Evolutionary conservation across 1,140 invertebrate species (phyloP).

Genomic region (Drosophila ananassae): DNA sequence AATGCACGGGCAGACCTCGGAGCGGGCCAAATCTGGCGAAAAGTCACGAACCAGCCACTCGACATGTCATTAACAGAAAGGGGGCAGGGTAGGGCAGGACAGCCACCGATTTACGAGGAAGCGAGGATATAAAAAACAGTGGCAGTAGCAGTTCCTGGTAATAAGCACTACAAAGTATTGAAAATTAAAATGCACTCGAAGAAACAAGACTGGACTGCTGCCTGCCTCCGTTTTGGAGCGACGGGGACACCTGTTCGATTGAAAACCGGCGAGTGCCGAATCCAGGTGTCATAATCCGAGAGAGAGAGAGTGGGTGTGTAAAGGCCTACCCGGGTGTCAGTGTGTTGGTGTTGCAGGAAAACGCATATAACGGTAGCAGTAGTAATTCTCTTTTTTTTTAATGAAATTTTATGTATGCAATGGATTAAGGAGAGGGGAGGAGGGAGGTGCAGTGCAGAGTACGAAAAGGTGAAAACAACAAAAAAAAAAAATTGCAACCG

Average conservation of each 20-base stretch:
- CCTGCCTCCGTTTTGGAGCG: conserved; percentile 50
- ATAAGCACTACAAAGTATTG: conserved; percentile 36
- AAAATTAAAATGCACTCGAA: conserved; percentile 1
- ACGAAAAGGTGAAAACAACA: neutral
- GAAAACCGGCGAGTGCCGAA: conserved; percentile 34
- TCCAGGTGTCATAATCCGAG: conserved; percentile 66
- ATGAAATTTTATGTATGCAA: conserved; percentile 81
- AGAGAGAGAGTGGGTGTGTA: neutral
- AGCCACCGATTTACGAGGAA: conserved; percentile 63
- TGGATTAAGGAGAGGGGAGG: conserved; percentile 31
- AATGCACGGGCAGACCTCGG: conserved; percentile 64
- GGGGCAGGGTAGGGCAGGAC: conserved; percentile 34
- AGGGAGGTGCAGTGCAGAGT: no score
- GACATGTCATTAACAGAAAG: conserved; percentile 68
- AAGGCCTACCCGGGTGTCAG: conserved; percentile 5
- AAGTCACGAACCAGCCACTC: conserved; percentile 71
- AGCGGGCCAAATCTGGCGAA: conserved; percentile 61
- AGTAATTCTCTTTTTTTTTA: conserved; percentile 78
- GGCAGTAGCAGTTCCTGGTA: conserved; percentile 26
- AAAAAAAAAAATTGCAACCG: conserved; percentile 54
- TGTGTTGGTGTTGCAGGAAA: conserved; percentile 39
- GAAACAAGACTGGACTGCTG: neutral
- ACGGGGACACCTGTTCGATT: conserved; percentile 73
- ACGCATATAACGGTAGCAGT: conserved; percentile 70
- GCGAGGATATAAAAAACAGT: conserved; percentile 22